phyloP scores from a whole-genome alignment of 2,797 vertebrate genomes.

The Potorous gilbertii region DNA sequence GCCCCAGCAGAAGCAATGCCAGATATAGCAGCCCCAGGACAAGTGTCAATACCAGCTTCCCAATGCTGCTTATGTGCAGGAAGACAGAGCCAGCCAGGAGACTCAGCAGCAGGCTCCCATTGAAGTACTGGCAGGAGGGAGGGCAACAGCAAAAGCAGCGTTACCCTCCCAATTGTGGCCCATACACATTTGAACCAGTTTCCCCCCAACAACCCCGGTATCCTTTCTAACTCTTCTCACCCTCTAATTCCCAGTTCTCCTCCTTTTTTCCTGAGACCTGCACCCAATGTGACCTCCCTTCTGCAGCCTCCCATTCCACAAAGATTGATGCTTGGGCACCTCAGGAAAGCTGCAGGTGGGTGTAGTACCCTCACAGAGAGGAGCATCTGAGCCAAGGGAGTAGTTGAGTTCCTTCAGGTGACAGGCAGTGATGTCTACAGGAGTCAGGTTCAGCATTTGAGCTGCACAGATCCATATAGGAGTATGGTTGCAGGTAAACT shows the following conservation, averaged over 20 bases:
- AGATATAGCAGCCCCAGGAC: slow-evolving; percentile 93
- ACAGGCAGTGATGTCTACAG: slow-evolving; percentile 90
- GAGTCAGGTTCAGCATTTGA: slow-evolving; percentile 89
- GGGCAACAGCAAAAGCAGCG: slow-evolving; percentile 38
- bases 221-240: not conserved
- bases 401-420: slow-evolving; percentile 91
- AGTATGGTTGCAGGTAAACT: slow-evolving; percentile 94
- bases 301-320: not conserved
- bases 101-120: slow-evolving; percentile 94
- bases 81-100: slow-evolving; percentile 97
- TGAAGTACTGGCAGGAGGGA: slow-evolving; percentile 90
- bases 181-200: not conserved
- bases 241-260: not conserved
- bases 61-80: slow-evolving; percentile 97
- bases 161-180: not conserved
- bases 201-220: not conserved
- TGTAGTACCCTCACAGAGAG: slow-evolving; percentile 88
- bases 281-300: not conserved
- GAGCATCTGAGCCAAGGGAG: slow-evolving; percentile 86
- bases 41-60: slow-evolving; percentile 94
- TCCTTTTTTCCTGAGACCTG: not conserved
- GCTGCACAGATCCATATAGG: slow-evolving; percentile 90
- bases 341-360: slow-evolving; percentile 95
- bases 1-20: slow-evolving; percentile 92
- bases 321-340: slow-evolving; percentile 80